These are phyloP conservation scores for Pitangus sulphuratus DNA, from an alignment of 2,797 vertebrate species.

Conservation along the genomic window DNA sequence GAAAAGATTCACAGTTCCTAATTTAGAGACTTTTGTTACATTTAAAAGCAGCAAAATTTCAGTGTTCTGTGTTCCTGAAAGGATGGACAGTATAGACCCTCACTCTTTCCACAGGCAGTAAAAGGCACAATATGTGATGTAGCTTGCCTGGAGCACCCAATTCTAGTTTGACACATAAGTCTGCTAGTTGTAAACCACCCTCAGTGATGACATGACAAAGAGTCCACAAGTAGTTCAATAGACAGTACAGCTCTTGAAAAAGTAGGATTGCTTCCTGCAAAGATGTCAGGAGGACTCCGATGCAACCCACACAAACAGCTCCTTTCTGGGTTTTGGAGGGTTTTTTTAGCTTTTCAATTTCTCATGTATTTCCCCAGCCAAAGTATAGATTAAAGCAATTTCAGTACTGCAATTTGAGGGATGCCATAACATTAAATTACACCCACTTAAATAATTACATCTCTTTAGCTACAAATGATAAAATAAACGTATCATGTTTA, in stretches of 20 bases:
- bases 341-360: slow-evolving; percentile 11
- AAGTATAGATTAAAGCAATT: slow-evolving; percentile 65
- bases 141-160: neutral
- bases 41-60: neutral
- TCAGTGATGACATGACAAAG: neutral
- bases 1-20: neutral
- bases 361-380: neutral
- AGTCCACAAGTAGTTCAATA: neutral
- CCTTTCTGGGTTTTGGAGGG: neutral
- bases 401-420: slow-evolving; percentile 64
- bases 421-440: slow-evolving; percentile 61
- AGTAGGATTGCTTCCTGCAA: neutral
- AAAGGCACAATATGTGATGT: neutral
- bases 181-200: neutral
- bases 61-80: neutral
- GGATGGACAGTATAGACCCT: neutral
- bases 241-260: neutral
- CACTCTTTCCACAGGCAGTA: neutral
- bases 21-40: neutral
- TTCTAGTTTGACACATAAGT: neutral
- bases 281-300: neutral
- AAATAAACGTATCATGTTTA: slow-evolving; percentile 57
- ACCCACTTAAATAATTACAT: slow-evolving; percentile 61
- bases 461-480: slow-evolving; percentile 62
- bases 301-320: neutral